Evolutionary conservation across 2,888 invertebrate genomes (phyloP).

Genomic region (Subacronicta megacephala): DNA sequence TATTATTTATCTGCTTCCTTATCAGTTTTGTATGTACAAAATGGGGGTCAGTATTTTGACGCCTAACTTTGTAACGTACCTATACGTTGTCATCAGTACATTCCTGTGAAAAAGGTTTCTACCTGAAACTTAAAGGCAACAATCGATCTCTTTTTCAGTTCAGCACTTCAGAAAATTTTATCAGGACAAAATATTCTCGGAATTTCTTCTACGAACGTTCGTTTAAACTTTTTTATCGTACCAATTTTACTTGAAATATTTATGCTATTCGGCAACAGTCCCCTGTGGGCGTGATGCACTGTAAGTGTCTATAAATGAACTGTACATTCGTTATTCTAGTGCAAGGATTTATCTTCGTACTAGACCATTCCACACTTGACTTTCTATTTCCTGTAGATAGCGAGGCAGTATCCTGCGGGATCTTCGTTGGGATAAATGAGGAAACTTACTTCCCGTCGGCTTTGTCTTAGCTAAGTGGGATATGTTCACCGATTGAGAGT

Average conservation of each 20-base stretch:
- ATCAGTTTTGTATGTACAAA: no score
- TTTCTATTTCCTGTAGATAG: constrained; percentile 83
- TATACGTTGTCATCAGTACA: no score
- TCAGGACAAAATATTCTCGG: neutral
- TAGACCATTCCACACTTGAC: constrained; percentile 79
- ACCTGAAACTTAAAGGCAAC: no score
- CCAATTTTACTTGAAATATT: constrained; percentile 36
- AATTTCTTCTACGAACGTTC: constrained; percentile 18
- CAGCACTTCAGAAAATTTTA: neutral
- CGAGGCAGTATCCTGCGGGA: constrained; percentile 72
- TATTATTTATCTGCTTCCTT: no score
- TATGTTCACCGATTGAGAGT: constrained; percentile 63
- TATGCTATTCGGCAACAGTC: constrained; percentile 37
- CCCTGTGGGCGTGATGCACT: constrained; percentile 18
- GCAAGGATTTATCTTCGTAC: constrained; percentile 71
- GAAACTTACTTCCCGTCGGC: constrained; percentile 73
- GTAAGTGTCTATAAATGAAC: constrained; percentile 40
- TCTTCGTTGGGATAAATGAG: constrained; percentile 77
- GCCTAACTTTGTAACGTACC: no score
- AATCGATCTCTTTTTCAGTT: constrained; percentile 2
- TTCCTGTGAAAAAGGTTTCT: neutral
- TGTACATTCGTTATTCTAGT: constrained; percentile 58
- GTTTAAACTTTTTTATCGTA: constrained; percentile 12
- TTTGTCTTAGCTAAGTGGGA: constrained; percentile 74
- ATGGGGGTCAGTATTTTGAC: no score